These are phyloP conservation scores for Lophotis ruficrista DNA, from an alignment of 2,113 vertebrate species.

Conservation along the genomic window DNA sequence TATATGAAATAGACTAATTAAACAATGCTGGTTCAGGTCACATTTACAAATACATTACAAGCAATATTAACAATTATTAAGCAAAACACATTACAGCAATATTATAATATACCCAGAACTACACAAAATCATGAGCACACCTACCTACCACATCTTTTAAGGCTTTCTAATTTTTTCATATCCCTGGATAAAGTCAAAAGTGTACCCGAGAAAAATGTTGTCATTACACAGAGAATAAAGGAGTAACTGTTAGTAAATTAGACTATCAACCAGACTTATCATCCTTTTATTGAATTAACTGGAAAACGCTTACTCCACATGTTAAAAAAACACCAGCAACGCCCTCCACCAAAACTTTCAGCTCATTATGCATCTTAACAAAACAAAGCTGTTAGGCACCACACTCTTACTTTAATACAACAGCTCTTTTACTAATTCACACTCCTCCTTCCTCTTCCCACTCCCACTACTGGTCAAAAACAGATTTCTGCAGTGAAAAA, in stretches of 20 bases:
- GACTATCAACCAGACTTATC: background rate
- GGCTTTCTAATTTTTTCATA: background rate
- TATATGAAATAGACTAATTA: background rate
- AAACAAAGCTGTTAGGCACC: background rate
- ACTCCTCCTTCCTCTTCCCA: background rate
- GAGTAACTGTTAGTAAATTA: background rate
- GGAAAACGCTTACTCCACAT: background rate
- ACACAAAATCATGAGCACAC: background rate
- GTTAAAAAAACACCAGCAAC: background rate
- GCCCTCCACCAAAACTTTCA: background rate
- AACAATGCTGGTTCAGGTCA: background rate
- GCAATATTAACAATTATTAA: background rate
- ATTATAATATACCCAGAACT: background rate
- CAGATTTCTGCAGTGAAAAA: background rate
- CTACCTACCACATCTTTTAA: background rate
- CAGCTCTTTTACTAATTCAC: background rate
- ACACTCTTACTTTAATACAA: background rate
- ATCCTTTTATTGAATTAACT: background rate
- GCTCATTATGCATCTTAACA: background rate
- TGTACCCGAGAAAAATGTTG: background rate
- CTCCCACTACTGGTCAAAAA: background rate
- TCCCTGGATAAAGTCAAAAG: background rate
- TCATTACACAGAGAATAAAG: background rate
- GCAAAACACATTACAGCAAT: background rate
- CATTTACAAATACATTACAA: background rate